These are phyloP conservation scores for Oenanthe melanoleuca DNA, from an alignment of 2,113 vertebrate genomes.

Conservation along the genomic window DNA sequence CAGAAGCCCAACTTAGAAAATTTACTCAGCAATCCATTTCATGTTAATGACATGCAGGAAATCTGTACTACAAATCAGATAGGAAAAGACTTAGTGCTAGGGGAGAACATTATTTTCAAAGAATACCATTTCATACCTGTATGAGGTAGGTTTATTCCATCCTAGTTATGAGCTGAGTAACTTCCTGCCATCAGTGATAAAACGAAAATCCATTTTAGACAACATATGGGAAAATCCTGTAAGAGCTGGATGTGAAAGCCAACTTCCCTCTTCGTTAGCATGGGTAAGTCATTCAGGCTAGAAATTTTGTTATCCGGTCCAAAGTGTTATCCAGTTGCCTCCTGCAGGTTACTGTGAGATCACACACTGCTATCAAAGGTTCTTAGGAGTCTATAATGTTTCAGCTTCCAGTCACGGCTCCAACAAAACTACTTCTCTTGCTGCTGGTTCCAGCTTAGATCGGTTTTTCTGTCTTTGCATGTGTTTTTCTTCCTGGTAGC, in stretches of 20 bases:
- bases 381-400: slow-evolving; percentile 15
- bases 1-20: neutral
- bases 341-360: slow-evolving; percentile 18
- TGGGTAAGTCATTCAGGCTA: neutral
- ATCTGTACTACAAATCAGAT: neutral
- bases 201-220: neutral
- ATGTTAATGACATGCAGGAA: neutral
- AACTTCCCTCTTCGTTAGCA: neutral
- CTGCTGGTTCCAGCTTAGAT: neutral
- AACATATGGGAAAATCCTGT: neutral
- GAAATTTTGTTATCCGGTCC: neutral
- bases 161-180: neutral
- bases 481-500: neutral
- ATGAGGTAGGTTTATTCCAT: neutral
- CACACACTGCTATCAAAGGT: neutral
- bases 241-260: neutral
- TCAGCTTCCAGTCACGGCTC: neutral
- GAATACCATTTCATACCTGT: slow-evolving; percentile 36
- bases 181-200: neutral
- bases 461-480: neutral
- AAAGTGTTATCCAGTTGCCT: neutral
- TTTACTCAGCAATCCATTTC: neutral
- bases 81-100: neutral
- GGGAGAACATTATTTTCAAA: neutral
- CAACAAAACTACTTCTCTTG: neutral